A percentile compares a stretch with the other conserved stretches of the same genome.
Conservation (phyloP, 2,113 vertebrate species). For the Microtus richardsoni region DNA sequence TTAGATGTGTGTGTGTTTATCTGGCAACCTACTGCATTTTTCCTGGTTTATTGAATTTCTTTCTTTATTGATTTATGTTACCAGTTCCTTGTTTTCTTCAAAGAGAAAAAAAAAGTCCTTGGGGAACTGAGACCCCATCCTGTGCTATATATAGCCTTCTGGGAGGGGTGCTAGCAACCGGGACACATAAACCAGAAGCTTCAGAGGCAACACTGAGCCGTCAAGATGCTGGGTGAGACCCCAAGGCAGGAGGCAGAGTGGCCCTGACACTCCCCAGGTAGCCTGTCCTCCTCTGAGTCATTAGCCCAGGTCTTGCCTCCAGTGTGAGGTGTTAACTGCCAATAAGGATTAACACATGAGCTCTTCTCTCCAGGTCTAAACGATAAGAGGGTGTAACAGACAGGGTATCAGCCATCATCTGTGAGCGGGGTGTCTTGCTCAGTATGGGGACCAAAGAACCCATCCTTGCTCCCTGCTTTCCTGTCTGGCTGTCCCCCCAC, state of each 20-base stretch:
- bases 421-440: not conserved
- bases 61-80: not conserved
- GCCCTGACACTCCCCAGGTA: not conserved
- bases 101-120: not conserved
- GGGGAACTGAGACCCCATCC: rapidly evolving
- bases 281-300: not conserved
- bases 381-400: not conserved
- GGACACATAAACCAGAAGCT: not conserved
- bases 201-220: not conserved
- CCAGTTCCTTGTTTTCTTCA: not conserved
- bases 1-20: not conserved
- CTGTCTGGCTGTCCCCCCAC: not conserved
- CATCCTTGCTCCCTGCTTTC: not conserved
- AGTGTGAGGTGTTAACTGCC: not conserved
- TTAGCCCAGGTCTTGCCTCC: not conserved
- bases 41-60: not conserved
- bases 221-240: not conserved
- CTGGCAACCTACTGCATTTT: not conserved
- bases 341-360: not conserved
- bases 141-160: not conserved
- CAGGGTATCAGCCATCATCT: not conserved
- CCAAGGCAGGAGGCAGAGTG: not conserved
- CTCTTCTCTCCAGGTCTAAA: not conserved
- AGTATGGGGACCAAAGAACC: not conserved
- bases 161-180: not conserved